A percentile compares a stretch with the other conserved stretches of the same genome.
These are phyloP conservation scores for Cephus runcator DNA, from an alignment of 2,888 invertebrate species.

Conservation along the genomic window DNA sequence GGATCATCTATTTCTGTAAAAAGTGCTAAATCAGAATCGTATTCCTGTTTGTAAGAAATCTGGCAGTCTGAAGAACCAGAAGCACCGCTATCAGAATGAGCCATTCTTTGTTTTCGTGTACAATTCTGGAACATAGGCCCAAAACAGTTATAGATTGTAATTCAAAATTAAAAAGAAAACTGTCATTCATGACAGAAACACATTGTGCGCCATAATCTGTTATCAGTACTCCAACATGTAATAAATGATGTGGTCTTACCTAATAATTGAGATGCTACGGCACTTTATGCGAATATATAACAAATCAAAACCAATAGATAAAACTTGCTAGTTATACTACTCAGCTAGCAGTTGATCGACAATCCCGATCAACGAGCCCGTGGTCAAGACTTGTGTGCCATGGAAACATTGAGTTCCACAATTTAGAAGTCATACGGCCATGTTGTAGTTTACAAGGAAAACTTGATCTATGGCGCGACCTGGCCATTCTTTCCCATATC, in stretches of 20 bases:
- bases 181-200: not conserved
- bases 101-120: not conserved
- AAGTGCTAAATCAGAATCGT: constrained; percentile 33
- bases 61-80: not conserved
- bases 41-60: not conserved
- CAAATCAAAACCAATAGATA: not conserved
- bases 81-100: not conserved
- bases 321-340: not conserved
- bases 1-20: constrained; percentile 47
- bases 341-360: not conserved
- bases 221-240: not conserved
- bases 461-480: not conserved
- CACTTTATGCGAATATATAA: not conserved
- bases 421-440: not conserved
- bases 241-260: not conserved
- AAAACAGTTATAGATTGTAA: not conserved
- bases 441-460: not conserved
- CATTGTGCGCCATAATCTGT: not conserved
- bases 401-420: not conserved
- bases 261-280: not conserved
- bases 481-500: not conserved
- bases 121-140: not conserved
- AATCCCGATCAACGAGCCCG: not conserved
- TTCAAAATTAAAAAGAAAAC: not conserved
- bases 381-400: constrained; percentile 3